Evolutionary conservation across 2,797 vertebrate species (phyloP), one percentile per base, ranked within the genome.

Genomic region (Brotogeris chrysoptera): DNA sequence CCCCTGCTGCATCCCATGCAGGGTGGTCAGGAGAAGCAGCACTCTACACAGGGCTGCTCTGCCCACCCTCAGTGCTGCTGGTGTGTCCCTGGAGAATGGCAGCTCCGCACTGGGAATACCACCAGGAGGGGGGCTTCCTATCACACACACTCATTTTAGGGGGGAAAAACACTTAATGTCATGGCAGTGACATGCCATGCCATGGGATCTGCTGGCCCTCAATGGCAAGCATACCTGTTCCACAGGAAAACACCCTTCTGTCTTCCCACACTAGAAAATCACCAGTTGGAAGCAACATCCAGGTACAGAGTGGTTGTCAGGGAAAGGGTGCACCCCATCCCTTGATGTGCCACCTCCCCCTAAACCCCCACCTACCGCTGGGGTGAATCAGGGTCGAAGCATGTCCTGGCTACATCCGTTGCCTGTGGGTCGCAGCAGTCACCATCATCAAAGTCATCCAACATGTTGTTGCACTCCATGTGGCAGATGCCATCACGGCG

Each of bases 371-470:
- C 98, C 98, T 98, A 99, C 99, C 99, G 98, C 92, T 98, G 97
- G 46, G 98, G 97, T 1, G 99, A 99, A 87, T 99, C 99, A 0
- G 99, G 99, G 95, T 99, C 99, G 3, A 99, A 99, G 97, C 99
- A 99, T 80, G 99, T 99, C 98, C 97, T 99, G 72, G 93, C 95
- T 80, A 99, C 98, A 1, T 99, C 98, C 0, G 99, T 97, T 82
- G 97, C 97, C 21, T 97, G 98, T 0, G 98, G 98, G 95, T 99
- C 98, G 0, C 99, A 99, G 98, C 99, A 99, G 97, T 99, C 99
- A 2, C 99, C 99, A 0, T 99, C 99, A 4, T 99, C 99, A 3
- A 99, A 99, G 97, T 99, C 99, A 1, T 99, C 98, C 92, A 99
- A 91, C 95, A 99, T 98, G 71, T 98, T 99, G 98, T 99, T 99